Percentiles rank a stretch among this genome's conserved stretches.
Conservation (phyloP, 1,140 invertebrate genomes). For the Drosophila ananassae region DNA sequence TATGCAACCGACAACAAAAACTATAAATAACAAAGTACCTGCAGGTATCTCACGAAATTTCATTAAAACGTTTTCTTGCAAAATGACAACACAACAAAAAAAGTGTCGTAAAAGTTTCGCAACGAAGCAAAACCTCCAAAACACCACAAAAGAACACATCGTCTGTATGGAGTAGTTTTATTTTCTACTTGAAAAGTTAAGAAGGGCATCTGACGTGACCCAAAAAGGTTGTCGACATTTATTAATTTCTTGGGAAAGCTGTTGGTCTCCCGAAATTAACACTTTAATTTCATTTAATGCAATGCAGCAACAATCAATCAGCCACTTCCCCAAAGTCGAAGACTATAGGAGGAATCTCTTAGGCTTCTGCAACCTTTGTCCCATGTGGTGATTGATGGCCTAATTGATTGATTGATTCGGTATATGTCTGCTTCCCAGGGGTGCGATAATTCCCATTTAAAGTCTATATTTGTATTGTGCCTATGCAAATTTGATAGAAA, state of each 20-base stretch:
- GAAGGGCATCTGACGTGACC: slow-evolving; percentile 41
- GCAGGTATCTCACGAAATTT: slow-evolving; percentile 22
- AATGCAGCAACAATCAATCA: slow-evolving; percentile 46
- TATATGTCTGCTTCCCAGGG: slow-evolving; percentile 18
- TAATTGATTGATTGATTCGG: slow-evolving; percentile 54
- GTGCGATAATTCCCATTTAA: slow-evolving; percentile 39
- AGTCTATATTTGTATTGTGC: slow-evolving; percentile 28
- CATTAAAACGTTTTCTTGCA: slow-evolving; percentile 37
- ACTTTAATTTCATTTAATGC: slow-evolving; percentile 47
- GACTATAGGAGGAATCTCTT: slow-evolving; percentile 4
- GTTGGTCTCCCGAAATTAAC: slow-evolving; percentile 32
- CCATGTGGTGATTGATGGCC: slow-evolving; percentile 44
- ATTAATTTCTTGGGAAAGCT: slow-evolving; percentile 35
- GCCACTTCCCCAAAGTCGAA: background rate
- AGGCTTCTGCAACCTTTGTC: slow-evolving; percentile 6
- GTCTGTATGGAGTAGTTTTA: slow-evolving; percentile 1
- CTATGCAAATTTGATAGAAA: slow-evolving; percentile 44
- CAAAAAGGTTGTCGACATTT: slow-evolving; percentile 20
- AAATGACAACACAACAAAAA: slow-evolving; percentile 10
- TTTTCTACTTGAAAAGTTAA: slow-evolving; percentile 29
- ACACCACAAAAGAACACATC: background rate
- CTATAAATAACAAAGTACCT: slow-evolving; percentile 53
- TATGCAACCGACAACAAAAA: slow-evolving; percentile 19
- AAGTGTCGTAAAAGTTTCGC: slow-evolving; percentile 30
- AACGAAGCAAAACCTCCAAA: slow-evolving; percentile 8